phyloP scores from a whole-genome alignment of 2,888 invertebrate species.

The Octodonta nipae region DNA sequence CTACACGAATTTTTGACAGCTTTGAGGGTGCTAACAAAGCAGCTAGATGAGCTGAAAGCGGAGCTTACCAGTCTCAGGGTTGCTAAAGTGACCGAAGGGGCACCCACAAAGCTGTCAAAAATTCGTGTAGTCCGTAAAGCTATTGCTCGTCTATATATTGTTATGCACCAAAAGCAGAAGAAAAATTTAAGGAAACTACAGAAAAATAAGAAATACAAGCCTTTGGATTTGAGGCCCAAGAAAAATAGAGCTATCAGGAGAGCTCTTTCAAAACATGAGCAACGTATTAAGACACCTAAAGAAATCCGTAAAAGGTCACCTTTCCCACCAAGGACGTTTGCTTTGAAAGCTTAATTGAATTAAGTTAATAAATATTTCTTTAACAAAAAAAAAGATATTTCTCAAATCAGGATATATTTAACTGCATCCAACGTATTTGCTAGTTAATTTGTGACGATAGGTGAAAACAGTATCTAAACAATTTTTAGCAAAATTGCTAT shows the following conservation, averaged over 20 bases:
- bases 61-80: slow-evolving; percentile 90
- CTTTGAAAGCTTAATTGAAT: slow-evolving; percentile 76
- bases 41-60: slow-evolving; percentile 92
- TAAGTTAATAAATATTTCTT: slow-evolving; percentile 10
- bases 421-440: no score
- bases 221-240: slow-evolving; percentile 90
- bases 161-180: slow-evolving; percentile 98
- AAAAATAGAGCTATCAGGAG: slow-evolving; percentile 93
- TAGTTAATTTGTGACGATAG: no score
- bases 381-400: no score
- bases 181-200: slow-evolving; percentile 91
- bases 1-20: no score
- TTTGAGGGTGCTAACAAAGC: slow-evolving; percentile 92
- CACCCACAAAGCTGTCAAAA: slow-evolving; percentile 95
- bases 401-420: no score
- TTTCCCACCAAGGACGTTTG: slow-evolving; percentile 84
- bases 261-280: slow-evolving; percentile 75
- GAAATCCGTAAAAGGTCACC: slow-evolving; percentile 75
- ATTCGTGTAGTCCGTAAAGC: slow-evolving; percentile 97
- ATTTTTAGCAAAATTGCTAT: no score
- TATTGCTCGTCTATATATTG: slow-evolving; percentile 94
- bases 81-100: slow-evolving; percentile 96
- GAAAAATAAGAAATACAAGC: slow-evolving; percentile 92
- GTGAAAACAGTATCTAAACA: no score
- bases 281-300: slow-evolving; percentile 75